Percentiles rank a stretch among this genome's conserved stretches.
phyloP scores from a whole-genome alignment of 2,797 vertebrate species.

The Chiroxiphia lanceolata region DNA sequence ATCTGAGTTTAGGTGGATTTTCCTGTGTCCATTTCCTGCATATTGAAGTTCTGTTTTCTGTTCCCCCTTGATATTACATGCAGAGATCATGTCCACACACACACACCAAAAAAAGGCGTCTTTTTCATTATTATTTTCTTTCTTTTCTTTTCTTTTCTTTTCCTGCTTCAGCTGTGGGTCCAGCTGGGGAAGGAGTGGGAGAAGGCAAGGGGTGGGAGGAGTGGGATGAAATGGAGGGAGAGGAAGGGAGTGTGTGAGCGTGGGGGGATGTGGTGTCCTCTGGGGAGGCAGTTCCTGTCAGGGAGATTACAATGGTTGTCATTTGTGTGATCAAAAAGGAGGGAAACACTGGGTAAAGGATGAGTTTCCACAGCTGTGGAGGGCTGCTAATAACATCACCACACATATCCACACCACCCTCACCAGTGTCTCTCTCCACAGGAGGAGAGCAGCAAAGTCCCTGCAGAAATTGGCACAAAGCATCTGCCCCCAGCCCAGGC shows the following conservation, averaged over 20 bases:
- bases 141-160: not conserved
- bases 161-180: constrained; percentile 53
- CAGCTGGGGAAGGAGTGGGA: constrained; percentile 40
- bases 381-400: not conserved
- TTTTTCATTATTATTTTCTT: not conserved
- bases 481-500: not conserved
- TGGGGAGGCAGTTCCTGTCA: constrained; percentile 77
- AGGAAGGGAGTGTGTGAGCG: not conserved
- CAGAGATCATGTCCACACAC: constrained; percentile 33
- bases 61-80: not conserved
- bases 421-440: not conserved
- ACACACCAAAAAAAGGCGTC: not conserved
- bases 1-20: not conserved
- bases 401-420: not conserved
- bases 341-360: constrained; percentile 26
- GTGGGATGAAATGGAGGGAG: not conserved
- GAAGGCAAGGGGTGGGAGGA: not conserved
- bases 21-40: not conserved
- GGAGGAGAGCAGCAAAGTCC: not conserved
- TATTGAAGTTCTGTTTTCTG: constrained; percentile 54
- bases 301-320: constrained; percentile 79
- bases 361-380: constrained; percentile 50
- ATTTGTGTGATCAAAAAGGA: constrained; percentile 76
- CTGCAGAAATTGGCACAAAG: not conserved
- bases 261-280: constrained; percentile 20